phyloP scores from a whole-genome alignment of 2,888 invertebrate species.

The Drosophila borborema region DNA sequence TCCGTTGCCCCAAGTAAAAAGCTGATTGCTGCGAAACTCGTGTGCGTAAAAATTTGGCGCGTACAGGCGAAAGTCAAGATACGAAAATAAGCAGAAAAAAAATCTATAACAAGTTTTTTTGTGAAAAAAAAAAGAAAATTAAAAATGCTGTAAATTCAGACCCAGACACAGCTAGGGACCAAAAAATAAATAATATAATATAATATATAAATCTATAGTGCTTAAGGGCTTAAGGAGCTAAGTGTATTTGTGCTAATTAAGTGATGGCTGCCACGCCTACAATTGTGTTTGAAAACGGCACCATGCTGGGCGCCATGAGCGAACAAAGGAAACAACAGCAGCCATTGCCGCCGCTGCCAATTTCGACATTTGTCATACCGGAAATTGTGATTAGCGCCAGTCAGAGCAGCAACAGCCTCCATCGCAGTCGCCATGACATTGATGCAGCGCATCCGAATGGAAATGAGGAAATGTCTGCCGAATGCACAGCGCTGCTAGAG shows the following conservation, averaged over 20 bases:
- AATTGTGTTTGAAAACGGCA: slow-evolving; percentile 83
- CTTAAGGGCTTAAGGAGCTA: background rate
- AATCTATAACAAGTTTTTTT: slow-evolving; percentile 34
- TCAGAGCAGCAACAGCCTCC: slow-evolving; percentile 70
- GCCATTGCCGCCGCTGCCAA: slow-evolving; percentile 21
- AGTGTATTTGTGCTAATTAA: slow-evolving; percentile 31
- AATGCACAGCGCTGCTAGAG: slow-evolving; percentile 73
- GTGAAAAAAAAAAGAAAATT: slow-evolving; percentile 8
- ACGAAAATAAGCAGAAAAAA: background rate
- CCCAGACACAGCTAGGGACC: slow-evolving; percentile 20
- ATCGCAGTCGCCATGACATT: slow-evolving; percentile 63
- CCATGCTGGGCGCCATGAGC: slow-evolving; percentile 82
- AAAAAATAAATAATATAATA: background rate
- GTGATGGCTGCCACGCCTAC: slow-evolving; percentile 51
- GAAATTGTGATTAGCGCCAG: slow-evolving; percentile 79
- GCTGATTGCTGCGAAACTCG: slow-evolving; percentile 46
- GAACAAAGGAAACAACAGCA: slow-evolving; percentile 47
- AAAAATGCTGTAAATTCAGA: slow-evolving; percentile 38
- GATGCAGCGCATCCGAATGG: slow-evolving; percentile 31
- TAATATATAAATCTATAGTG: background rate
- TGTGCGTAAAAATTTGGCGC: slow-evolving; percentile 58
- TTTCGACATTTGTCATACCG: slow-evolving; percentile 64
- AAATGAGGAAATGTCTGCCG: slow-evolving; percentile 64
- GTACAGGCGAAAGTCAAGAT: slow-evolving; percentile 46
- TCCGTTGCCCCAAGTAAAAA: slow-evolving; percentile 2